These are phyloP conservation scores for Oedothorax gibbosus DNA, from an alignment of 1,140 invertebrate species.

Conservation along the genomic window DNA sequence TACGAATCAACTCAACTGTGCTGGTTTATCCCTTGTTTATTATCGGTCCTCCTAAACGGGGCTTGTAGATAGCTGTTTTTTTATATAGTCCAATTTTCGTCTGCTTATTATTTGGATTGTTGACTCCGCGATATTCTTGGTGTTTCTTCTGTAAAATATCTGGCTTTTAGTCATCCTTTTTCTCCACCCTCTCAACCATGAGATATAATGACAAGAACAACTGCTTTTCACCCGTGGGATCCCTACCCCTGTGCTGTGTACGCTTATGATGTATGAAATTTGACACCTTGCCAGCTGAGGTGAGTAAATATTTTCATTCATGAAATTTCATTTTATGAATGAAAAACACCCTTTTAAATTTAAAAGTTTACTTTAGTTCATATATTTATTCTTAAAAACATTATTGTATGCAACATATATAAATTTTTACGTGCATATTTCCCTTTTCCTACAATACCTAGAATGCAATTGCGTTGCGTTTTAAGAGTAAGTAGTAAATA, in stretches of 20 bases:
- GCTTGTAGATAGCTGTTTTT: neutral
- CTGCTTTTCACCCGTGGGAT: constrained; percentile 1
- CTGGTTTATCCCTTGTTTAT: neutral
- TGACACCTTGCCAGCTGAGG: constrained; percentile 44
- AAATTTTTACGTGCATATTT: too few species aligned
- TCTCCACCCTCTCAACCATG: constrained; percentile 20
- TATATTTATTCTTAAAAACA: neutral
- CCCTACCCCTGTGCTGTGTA: neutral
- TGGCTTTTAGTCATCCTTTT: neutral
- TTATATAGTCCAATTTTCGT: neutral
- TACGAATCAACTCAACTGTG: neutral
- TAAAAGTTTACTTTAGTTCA: neutral
- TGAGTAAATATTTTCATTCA: constrained; percentile 17
- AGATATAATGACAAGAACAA: constrained; percentile 1
- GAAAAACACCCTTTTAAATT: neutral
- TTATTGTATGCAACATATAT: too few species aligned
- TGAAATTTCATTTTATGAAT: neutral
- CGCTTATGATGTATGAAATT: constrained; percentile 42
- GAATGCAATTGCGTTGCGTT: too few species aligned
- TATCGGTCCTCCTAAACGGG: neutral
- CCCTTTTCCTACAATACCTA: too few species aligned
- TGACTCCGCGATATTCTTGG: neutral
- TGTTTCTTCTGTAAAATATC: neutral
- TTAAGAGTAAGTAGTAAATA: too few species aligned
- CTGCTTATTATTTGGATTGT: neutral